Conservation (phyloP, 2,888 invertebrate genomes). For the Liodrosophila aerea region DNA sequence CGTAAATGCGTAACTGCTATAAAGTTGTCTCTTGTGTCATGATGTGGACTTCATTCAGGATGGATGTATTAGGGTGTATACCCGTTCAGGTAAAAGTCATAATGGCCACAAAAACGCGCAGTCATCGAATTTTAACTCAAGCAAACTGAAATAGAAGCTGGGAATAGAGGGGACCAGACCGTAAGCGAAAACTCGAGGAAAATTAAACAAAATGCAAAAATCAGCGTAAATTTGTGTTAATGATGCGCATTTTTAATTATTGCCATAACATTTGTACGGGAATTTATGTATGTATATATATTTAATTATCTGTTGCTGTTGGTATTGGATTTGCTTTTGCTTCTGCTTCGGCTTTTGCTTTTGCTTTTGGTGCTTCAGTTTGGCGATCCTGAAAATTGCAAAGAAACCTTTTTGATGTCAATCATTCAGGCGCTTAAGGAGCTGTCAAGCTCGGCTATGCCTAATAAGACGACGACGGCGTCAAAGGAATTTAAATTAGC, state of each 20-base stretch:
- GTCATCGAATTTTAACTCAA: constrained; percentile 35
- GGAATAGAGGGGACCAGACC: not conserved
- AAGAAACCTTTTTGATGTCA: constrained; percentile 75
- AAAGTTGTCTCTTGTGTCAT: too few species aligned
- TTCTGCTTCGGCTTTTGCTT: constrained; percentile 15
- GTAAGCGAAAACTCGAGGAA: constrained; percentile 2
- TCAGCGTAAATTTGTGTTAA: constrained; percentile 53
- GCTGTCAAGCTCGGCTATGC: constrained; percentile 67
- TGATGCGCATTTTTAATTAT: constrained; percentile 67
- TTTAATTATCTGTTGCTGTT: constrained; percentile 49
- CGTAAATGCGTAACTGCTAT: too few species aligned
- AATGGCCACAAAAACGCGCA: constrained; percentile 7
- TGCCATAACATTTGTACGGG: constrained; percentile 19
- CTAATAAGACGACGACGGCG: constrained; percentile 62
- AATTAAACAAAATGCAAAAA: constrained; percentile 36
- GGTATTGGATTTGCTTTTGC: too few species aligned
- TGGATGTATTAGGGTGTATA: not conserved
- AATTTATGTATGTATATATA: constrained; percentile 27
- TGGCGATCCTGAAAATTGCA: constrained; percentile 33
- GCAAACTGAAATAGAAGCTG: constrained; percentile 22
- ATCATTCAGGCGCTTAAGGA: constrained; percentile 77
- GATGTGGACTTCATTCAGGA: too few species aligned
- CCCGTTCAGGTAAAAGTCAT: not conserved
- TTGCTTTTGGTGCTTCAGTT: constrained; percentile 25
- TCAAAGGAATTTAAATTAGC: constrained; percentile 77